Conservation (phyloP, 2,888 invertebrate species). For the Meganola albula region DNA sequence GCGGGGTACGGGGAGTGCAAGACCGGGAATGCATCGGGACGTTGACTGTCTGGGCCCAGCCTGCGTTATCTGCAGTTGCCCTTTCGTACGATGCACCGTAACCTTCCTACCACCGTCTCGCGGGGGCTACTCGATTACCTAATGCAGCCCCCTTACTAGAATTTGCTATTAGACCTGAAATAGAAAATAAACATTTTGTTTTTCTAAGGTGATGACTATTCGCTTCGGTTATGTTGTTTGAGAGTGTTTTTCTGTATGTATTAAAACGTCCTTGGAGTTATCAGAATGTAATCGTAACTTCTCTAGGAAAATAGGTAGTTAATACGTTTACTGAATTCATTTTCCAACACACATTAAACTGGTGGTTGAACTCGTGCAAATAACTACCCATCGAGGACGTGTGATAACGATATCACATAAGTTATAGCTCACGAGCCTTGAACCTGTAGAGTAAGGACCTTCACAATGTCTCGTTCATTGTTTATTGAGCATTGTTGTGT, state of each 20-base stretch:
- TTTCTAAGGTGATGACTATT: too few relatives aligned
- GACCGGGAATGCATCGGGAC: constrained; percentile 68
- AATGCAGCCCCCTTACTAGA: constrained; percentile 62
- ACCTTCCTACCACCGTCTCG: constrained; percentile 61
- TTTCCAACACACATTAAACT: too few relatives aligned
- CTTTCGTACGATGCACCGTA: constrained; percentile 74
- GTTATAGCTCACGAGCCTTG: constrained; percentile 57
- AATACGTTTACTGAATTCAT: too few relatives aligned
- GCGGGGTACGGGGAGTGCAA: constrained; percentile 27
- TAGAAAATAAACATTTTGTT: constrained; percentile 51
- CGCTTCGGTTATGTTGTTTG: too few relatives aligned
- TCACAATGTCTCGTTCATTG: constrained; percentile 45
- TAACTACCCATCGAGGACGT: constrained; percentile 29
- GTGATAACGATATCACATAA: constrained; percentile 54
- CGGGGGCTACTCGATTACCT: constrained; percentile 51
- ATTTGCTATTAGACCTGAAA: constrained; percentile 68
- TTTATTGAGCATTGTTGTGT: constrained; percentile 37
- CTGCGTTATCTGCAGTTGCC: constrained; percentile 76
- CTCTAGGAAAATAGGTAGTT: too few relatives aligned
- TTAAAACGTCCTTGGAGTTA: too few relatives aligned
- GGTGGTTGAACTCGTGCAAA: too few relatives aligned
- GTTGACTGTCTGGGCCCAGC: constrained; percentile 74
- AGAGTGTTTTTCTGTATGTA: too few relatives aligned
- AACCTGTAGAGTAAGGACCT: constrained; percentile 62
- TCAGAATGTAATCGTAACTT: too few relatives aligned